These are phyloP conservation scores for Venusia cambrica DNA, from an alignment of 2,888 invertebrate species.

Conservation along the genomic window DNA sequence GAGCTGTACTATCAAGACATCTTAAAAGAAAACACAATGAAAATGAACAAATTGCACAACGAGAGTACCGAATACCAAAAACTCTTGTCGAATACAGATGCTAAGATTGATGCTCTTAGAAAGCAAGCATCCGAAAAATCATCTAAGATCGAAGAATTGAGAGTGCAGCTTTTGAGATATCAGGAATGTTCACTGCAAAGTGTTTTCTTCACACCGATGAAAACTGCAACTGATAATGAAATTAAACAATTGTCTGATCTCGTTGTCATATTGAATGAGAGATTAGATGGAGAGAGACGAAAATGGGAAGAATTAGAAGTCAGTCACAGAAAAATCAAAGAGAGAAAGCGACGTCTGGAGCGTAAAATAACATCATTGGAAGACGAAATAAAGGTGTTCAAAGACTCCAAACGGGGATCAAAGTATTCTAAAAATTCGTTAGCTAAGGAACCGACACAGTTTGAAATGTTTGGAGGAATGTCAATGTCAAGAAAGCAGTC, in stretches of 20 bases:
- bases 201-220: constrained; percentile 74
- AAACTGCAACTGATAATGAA: constrained; percentile 83
- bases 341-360: constrained; percentile 66
- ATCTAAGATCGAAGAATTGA: constrained; percentile 67
- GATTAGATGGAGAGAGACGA: constrained; percentile 81
- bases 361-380: constrained; percentile 47
- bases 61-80: constrained; percentile 66
- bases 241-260: constrained; percentile 81
- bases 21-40: constrained; percentile 67
- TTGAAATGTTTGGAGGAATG: constrained; percentile 34
- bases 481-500: constrained; percentile 47
- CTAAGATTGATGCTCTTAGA: constrained; percentile 71
- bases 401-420: constrained; percentile 52
- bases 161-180: constrained; percentile 65
- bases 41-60: constrained; percentile 69
- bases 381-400: constrained; percentile 47
- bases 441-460: constrained; percentile 38
- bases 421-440: constrained; percentile 49
- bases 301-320: constrained; percentile 81
- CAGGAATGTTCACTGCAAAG: constrained; percentile 74
- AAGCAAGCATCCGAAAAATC: constrained; percentile 70
- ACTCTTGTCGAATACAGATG: constrained; percentile 68
- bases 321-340: constrained; percentile 77
- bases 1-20: constrained; percentile 73
- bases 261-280: constrained; percentile 76